phyloP scores from a whole-genome alignment of 2,113 vertebrate species.

The Phalacrocorax pelagicus region DNA sequence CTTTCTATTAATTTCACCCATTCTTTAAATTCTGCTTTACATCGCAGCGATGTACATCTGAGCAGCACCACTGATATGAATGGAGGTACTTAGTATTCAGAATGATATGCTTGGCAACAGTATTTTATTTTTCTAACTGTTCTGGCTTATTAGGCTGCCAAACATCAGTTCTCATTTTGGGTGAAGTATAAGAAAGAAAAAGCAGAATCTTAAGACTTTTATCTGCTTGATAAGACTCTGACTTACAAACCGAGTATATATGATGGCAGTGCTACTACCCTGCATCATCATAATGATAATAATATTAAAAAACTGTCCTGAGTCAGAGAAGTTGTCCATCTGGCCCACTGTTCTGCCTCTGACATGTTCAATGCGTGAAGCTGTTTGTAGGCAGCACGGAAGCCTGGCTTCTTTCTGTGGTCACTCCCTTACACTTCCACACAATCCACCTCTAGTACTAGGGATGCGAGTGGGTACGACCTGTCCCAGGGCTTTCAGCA shows the following conservation, averaged over 20 bases:
- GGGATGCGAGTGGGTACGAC: no score
- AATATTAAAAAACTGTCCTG: no score
- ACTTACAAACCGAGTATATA: background rate
- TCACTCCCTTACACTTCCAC: background rate
- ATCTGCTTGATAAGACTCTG: background rate
- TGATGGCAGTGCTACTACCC: background rate
- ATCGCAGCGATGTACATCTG: background rate
- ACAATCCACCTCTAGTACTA: background rate
- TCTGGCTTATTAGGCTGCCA: background rate
- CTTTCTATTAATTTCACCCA: background rate
- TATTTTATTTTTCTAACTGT: background rate
- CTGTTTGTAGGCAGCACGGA: background rate
- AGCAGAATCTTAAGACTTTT: background rate
- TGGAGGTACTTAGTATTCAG: background rate
- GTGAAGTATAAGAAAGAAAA: background rate
- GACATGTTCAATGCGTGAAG: rapidly evolving
- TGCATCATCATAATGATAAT: background rate
- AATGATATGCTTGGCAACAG: background rate
- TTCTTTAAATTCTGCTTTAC: background rate
- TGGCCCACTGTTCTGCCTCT: background rate
- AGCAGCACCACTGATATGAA: background rate
- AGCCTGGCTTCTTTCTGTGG: background rate
- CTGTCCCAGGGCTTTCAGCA: background rate
- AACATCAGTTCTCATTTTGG: background rate
- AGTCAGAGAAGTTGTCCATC: background rate